Percentiles rank a stretch among this genome's conserved stretches.
phyloP scores from a whole-genome alignment of 2,888 invertebrate species.

The Scotopteryx bipunctaria region DNA sequence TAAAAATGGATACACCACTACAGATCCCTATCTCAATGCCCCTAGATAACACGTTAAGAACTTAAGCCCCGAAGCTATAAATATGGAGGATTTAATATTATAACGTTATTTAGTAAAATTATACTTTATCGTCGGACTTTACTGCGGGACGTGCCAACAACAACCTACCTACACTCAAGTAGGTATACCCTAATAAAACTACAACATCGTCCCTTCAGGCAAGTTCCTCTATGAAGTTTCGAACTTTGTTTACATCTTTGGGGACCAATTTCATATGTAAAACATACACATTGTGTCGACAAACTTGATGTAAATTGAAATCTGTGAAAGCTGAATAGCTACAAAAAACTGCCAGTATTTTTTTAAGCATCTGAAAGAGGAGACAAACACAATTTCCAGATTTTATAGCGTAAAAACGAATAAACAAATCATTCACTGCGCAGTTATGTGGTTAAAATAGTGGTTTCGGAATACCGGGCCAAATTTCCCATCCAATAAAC shows the following conservation, averaged over 20 bases:
- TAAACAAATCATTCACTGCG: constrained; percentile 11
- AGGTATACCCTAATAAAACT: constrained; percentile 24
- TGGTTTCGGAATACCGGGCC: constrained; percentile 14
- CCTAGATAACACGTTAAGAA: constrained; percentile 23
- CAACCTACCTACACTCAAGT: constrained; percentile 6
- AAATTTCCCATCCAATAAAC: constrained; percentile 24
- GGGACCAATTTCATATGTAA: constrained; percentile 19
- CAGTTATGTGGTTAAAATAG: constrained; percentile 16
- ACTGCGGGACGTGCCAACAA: constrained; percentile 26
- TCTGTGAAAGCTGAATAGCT: constrained; percentile 6
- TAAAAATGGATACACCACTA: constrained; percentile 28
- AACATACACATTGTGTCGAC: constrained; percentile 14
- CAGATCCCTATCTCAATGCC: constrained; percentile 30
- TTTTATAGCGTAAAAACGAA: constrained; percentile 9
- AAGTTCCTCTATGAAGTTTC: constrained; percentile 17
- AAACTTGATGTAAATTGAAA: constrained; percentile 13
- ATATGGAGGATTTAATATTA: constrained; percentile 31
- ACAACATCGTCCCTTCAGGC: constrained; percentile 6
- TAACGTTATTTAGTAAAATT: constrained; percentile 35
- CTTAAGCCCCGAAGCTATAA: constrained; percentile 38
- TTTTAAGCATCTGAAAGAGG: too few species aligned
- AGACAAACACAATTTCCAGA: neutral
- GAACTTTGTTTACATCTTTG: constrained; percentile 21
- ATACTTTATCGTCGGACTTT: constrained; percentile 34
- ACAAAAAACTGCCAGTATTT: neutral